These are phyloP conservation scores for Enteromius trimaculatus DNA, from an alignment of 2,797 vertebrate genomes.

Conservation along the genomic window DNA sequence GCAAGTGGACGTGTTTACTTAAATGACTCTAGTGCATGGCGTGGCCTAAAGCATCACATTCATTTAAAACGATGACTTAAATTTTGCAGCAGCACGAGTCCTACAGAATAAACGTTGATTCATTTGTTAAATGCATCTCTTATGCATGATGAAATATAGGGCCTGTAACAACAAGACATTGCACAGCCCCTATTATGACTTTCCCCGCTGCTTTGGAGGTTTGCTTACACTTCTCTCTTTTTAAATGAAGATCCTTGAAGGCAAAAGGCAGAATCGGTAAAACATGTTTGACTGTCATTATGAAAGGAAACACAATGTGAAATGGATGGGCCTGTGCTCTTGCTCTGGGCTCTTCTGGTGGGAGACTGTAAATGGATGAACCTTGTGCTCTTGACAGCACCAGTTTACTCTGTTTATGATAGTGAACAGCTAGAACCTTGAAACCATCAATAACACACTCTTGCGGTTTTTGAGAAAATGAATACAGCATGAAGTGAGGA, in stretches of 20 bases:
- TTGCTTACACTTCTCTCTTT: constrained; percentile 28
- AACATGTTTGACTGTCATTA: constrained; percentile 47
- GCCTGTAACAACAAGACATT: constrained; percentile 31
- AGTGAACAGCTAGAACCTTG: not conserved
- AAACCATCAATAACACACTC: not conserved
- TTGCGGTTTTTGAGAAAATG: not conserved
- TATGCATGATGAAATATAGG: constrained; percentile 36
- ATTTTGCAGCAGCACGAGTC: constrained; percentile 43
- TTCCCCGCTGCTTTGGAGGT: constrained; percentile 12
- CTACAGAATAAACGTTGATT: constrained; percentile 52
- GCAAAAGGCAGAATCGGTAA: constrained; percentile 31
- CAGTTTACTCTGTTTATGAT: constrained; percentile 28
- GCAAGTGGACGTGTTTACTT: constrained; percentile 52
- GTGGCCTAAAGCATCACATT: constrained; percentile 44
- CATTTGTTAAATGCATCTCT: constrained; percentile 60
- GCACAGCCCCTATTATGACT: constrained; percentile 20
- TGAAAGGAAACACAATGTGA: constrained; percentile 42
- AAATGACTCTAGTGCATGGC: constrained; percentile 18
- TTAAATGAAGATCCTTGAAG: constrained; percentile 32
- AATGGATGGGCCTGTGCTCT: constrained; percentile 34
- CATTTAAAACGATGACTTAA: constrained; percentile 58
- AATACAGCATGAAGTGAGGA: not conserved
- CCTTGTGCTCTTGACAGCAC: not conserved
- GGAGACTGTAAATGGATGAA: constrained; percentile 34
- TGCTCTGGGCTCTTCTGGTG: constrained; percentile 35